Evolutionary conservation across 2,797 vertebrate species (phyloP).

Genomic region (Graptemys geographica): DNA sequence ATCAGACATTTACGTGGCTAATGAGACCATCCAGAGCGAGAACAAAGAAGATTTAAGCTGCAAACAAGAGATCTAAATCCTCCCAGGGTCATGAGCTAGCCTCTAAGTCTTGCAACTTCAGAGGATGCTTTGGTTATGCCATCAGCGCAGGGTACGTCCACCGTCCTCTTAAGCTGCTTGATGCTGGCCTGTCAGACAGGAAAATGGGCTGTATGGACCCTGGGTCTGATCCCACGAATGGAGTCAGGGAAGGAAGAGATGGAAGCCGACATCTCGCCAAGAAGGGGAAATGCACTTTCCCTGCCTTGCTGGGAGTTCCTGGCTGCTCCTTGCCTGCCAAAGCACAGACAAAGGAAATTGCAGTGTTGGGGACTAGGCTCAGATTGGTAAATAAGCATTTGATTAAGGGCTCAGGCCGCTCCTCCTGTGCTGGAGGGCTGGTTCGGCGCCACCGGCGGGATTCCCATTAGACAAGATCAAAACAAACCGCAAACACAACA

Average conservation of each 20-base stretch:
- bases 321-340: background rate
- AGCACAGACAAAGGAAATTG: background rate
- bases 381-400: background rate
- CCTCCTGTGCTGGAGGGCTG: background rate
- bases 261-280: background rate
- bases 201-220: background rate
- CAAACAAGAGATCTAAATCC: background rate
- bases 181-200: background rate
- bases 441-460: background rate
- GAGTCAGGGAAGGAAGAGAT: background rate
- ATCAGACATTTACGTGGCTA: background rate
- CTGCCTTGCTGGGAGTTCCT: background rate
- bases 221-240: background rate
- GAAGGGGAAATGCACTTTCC: background rate
- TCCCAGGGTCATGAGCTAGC: background rate
- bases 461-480: background rate
- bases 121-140: background rate
- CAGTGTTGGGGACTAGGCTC: background rate
- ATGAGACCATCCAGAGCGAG: background rate
- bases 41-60: background rate
- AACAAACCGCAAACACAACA: background rate
- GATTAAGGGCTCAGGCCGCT: background rate
- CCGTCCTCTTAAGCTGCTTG: background rate
- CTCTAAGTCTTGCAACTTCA: background rate
- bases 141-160: background rate